Evolutionary conservation across 2,113 vertebrate genomes (phyloP), one percentile per base, ranked within the genome.

Genomic region (Triplophysa rosa): DNA sequence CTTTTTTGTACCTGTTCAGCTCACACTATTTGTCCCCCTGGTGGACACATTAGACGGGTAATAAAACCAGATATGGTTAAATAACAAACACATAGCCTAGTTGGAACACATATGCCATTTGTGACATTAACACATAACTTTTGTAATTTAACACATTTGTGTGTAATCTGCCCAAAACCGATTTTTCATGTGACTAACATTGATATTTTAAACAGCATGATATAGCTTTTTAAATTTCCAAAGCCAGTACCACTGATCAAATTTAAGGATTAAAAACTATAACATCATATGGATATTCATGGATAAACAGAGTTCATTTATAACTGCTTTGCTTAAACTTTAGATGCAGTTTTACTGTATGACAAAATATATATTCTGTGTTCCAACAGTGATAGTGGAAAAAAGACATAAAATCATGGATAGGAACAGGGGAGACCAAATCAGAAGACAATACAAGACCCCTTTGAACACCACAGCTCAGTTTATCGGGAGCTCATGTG

Each of bases 1-100:
- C 64, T 14, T 68, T n/a, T 40, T 26, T 65, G 37, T 16, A 33
- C 65, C 66, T 82, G 33, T 69, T 68, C 67, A 52, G 9, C 67
- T 49, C 67, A 52, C 45, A 26, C 49, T 71, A 8, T 70, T 37
- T 70, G 49, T 56, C 49, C 68, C 54, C 24, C 49, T 70, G 26
- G 16, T 71, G 47, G 52, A 70, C 24, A 17, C 33, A 29, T 71
- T 69, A 17, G 56, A 37, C 17, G n/a, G 26, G 49, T 33, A 56
- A 26, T 4, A 29, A 54, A 37, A 70, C 52, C 67, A 54, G 4
- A 70, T 49, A 56, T 33, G 26, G 33, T 37, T 6, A 37, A 37
- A 37, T 37, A 37, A 37, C 33, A 37, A 37, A 37, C 33, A 7
- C 33, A 21, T 42, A 67, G 37, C 65, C 49, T 33, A 10, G 16